These are phyloP conservation scores for Phaedon cochleariae DNA, from an alignment of 2,888 invertebrate genomes.

Conservation along the genomic window DNA sequence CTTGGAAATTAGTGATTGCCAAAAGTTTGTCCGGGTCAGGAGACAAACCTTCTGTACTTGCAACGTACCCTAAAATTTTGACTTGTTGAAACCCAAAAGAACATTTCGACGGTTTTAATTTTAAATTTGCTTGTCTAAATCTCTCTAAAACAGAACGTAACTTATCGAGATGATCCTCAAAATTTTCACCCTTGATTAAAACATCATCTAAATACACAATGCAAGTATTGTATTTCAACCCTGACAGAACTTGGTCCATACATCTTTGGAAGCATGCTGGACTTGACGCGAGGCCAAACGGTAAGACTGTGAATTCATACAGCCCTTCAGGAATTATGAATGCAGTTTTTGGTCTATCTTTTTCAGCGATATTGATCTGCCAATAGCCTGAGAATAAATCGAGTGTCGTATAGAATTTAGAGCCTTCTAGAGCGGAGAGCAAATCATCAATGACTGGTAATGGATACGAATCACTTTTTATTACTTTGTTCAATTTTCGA, in stretches of 20 bases:
- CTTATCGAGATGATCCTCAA: background rate
- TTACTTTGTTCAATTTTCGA: background rate
- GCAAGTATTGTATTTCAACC: background rate
- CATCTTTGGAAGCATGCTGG: background rate
- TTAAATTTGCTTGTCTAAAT: background rate
- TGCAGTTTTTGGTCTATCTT: background rate
- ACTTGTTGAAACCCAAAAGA: background rate
- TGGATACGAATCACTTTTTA: background rate
- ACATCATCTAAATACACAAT: too few species aligned
- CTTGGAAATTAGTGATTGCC: background rate
- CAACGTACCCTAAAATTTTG: background rate
- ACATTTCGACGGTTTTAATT: background rate
- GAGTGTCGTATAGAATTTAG: background rate
- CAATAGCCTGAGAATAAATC: background rate
- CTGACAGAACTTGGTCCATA: background rate
- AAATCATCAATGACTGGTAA: constrained; percentile 2
- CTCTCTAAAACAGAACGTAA: background rate
- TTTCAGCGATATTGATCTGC: background rate
- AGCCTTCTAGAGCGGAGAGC: background rate
- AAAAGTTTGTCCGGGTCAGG: constrained; percentile 3
- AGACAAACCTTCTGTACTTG: background rate
- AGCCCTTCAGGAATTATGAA: background rate
- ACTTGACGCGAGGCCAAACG: background rate
- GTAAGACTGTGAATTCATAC: background rate
- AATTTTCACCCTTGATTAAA: background rate